Evolutionary conservation across 2,113 vertebrate species (phyloP).

Genomic region (Catagonus wagneri): DNA sequence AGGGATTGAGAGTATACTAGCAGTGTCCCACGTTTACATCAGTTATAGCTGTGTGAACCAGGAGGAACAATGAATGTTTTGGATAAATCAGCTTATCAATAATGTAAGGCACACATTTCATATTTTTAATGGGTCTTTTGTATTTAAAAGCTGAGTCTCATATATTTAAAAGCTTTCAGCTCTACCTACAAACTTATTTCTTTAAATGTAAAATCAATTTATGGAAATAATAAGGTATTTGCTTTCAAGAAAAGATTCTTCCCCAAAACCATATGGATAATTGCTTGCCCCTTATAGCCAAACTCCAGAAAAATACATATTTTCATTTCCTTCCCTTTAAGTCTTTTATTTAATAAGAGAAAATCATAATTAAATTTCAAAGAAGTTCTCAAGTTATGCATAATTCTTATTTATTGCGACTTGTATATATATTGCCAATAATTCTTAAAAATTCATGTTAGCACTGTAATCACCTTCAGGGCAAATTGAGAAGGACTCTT

Average conservation of each 20-base stretch:
- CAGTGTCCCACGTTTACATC: accelerated
- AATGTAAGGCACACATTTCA: neutral
- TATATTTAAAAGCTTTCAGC: constrained; percentile 29
- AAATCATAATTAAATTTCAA: neutral
- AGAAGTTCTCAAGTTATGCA: constrained; percentile 7
- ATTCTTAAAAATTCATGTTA: constrained; percentile 17
- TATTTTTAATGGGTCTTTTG: neutral
- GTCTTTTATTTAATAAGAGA: neutral
- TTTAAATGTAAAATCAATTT: neutral
- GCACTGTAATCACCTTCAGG: neutral
- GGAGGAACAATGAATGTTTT: neutral
- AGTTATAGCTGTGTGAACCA: neutral
- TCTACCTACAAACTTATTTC: neutral
- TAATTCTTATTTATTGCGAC: neutral
- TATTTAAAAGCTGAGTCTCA: neutral
- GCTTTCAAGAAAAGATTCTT: neutral
- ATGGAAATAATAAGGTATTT: neutral
- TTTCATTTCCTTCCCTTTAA: neutral
- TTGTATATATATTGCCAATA: neutral
- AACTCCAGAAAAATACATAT: neutral
- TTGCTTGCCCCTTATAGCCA: neutral
- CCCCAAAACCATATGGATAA: neutral
- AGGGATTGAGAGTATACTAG: neutral
- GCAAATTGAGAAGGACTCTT: neutral
- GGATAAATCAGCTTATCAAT: neutral